These are phyloP conservation scores for Rhabdornis inornatus DNA, from an alignment of 2,113 vertebrate genomes.

Conservation along the genomic window DNA sequence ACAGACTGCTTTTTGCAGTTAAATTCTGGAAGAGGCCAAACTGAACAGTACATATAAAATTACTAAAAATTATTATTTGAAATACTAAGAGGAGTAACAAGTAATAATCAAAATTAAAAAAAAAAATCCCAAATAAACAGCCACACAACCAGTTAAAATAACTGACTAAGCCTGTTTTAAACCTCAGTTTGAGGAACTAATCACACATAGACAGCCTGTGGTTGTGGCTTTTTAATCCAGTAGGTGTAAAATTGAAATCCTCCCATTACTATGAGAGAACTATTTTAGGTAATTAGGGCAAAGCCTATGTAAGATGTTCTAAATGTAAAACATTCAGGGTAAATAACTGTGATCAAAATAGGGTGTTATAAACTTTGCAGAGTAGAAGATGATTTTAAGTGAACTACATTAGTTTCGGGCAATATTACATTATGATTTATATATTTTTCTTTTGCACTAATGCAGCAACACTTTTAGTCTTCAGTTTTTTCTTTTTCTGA, in stretches of 20 bases:
- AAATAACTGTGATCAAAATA: constrained; percentile 10
- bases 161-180: neutral
- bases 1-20: neutral
- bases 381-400: neutral
- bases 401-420: neutral
- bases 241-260: constrained; percentile 55
- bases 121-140: neutral
- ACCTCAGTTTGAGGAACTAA: constrained; percentile 28
- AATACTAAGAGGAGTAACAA: neutral
- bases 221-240: constrained; percentile 52
- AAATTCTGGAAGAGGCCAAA: neutral
- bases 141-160: neutral
- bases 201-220: neutral
- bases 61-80: neutral
- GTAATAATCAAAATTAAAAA: neutral
- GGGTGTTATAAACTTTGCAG: neutral
- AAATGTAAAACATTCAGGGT: constrained; percentile 6
- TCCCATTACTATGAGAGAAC: neutral
- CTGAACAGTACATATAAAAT: neutral
- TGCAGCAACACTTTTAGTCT: neutral
- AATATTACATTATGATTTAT: neutral
- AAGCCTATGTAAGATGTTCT: constrained; percentile 11
- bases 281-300: constrained; percentile 60
- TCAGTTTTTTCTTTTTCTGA: neutral
- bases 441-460: neutral